A percentile compares a stretch with the other conserved stretches of the same genome.
phyloP scores from a whole-genome alignment of 2,113 vertebrate species.

The Dromas ardeola region DNA sequence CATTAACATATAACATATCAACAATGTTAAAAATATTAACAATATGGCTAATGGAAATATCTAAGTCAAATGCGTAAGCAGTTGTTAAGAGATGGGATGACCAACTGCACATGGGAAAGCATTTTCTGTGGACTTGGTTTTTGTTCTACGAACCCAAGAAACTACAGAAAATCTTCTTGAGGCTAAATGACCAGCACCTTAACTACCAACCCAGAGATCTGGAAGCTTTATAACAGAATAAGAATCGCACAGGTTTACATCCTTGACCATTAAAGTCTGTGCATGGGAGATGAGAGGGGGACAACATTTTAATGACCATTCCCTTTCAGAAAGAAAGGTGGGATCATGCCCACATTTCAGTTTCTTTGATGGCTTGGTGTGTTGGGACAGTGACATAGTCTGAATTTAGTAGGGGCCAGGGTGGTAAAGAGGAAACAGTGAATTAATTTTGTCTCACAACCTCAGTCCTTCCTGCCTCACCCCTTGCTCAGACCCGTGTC shows the following conservation, averaged over 20 bases:
- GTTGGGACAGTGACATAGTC: neutral
- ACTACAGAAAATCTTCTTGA: neutral
- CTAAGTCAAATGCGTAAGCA: neutral
- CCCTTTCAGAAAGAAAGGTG: neutral
- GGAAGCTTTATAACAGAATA: neutral
- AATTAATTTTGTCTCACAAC: slow-evolving; percentile 2
- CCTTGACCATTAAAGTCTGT: neutral
- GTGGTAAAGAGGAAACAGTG: neutral
- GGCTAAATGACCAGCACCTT: neutral
- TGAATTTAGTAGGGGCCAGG: neutral
- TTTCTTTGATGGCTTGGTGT: neutral
- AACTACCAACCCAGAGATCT: neutral
- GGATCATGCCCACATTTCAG: neutral
- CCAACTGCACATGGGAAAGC: neutral
- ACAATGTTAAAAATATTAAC: neutral
- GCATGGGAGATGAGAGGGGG: accelerated
- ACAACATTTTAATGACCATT: neutral
- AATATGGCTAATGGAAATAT: neutral
- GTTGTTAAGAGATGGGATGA: neutral
- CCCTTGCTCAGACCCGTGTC: neutral
- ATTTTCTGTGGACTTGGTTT: neutral
- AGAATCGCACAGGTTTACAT: neutral
- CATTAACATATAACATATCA: neutral
- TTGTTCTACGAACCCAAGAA: neutral
- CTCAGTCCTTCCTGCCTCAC: neutral